These are phyloP conservation scores for Thecocarcelia acutangulata DNA, from an alignment of 2,888 invertebrate species.

Conservation along the genomic window DNA sequence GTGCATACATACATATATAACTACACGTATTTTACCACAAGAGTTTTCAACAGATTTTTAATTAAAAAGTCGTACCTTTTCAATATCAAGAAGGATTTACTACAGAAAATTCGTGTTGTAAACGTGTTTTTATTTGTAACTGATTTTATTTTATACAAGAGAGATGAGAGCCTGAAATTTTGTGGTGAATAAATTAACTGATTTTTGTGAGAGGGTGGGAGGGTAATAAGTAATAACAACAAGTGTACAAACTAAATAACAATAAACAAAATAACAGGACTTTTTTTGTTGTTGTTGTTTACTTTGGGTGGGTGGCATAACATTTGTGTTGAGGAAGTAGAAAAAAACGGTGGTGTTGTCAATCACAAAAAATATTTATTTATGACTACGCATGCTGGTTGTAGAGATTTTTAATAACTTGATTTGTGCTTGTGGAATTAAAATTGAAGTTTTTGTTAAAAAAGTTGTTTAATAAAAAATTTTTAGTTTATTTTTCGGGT, in stretches of 20 bases:
- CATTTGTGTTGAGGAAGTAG: not conserved
- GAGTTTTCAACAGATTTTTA: conserved; percentile 26
- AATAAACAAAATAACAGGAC: conserved; percentile 13
- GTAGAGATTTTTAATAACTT: not conserved
- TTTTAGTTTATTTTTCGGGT: too few species aligned
- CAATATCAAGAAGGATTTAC: not conserved
- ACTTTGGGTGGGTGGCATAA: not conserved
- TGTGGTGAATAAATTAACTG: not conserved
- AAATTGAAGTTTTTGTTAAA: not conserved
- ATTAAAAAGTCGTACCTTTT: conserved; percentile 47
- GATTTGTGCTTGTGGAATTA: not conserved
- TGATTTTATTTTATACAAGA: not conserved
- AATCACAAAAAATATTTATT: conserved; percentile 44
- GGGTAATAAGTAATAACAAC: conserved; percentile 21
- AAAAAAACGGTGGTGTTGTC: conserved; percentile 36
- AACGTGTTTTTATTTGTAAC: not conserved
- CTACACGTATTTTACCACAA: not conserved
- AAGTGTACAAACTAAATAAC: conserved; percentile 21
- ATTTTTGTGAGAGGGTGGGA: not conserved
- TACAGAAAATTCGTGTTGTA: too few species aligned
- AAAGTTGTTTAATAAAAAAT: not conserved
- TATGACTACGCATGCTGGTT: conserved; percentile 56
- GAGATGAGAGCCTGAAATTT: not conserved
- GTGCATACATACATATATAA: not conserved
- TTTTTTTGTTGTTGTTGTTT: not conserved